phyloP scores from a whole-genome alignment of 1,140 invertebrate genomes.

The Uloborus diversus region DNA sequence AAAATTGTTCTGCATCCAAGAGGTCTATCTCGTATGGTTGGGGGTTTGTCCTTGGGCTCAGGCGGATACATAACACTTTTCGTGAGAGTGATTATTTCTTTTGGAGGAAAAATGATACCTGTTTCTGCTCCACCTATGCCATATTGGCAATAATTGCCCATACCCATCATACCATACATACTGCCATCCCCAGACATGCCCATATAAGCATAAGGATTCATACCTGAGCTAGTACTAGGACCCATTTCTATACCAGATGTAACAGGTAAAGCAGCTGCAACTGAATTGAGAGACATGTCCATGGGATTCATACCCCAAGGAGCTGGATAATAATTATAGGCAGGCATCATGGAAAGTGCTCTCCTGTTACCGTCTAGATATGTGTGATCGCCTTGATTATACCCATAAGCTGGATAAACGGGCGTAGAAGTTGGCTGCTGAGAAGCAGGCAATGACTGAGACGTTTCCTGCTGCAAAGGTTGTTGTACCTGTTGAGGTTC shows the following conservation, averaged over 20 bases:
- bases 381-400: no score
- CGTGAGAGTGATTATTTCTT: conserved; percentile 85
- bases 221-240: not conserved
- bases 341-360: no score
- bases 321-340: no score
- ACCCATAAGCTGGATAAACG: no score
- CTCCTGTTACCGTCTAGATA: no score
- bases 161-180: not conserved
- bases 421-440: no score
- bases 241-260: no score
- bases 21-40: conserved; percentile 81
- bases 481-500: no score
- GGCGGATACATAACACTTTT: conserved; percentile 87
- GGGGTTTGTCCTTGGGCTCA: conserved; percentile 80
- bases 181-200: not conserved
- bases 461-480: no score
- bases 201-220: conserved; percentile 15
- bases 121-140: not conserved
- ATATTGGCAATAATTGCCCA: not conserved
- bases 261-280: not conserved
- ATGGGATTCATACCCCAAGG: no score
- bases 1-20: conserved; percentile 92
- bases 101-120: conserved; percentile 60
- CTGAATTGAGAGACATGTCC: no score
- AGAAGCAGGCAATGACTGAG: no score